Percentiles rank a stretch among this genome's conserved stretches.
These are phyloP conservation scores for Zaprionus inermis DNA, from an alignment of 1,140 invertebrate genomes.

Conservation along the genomic window DNA sequence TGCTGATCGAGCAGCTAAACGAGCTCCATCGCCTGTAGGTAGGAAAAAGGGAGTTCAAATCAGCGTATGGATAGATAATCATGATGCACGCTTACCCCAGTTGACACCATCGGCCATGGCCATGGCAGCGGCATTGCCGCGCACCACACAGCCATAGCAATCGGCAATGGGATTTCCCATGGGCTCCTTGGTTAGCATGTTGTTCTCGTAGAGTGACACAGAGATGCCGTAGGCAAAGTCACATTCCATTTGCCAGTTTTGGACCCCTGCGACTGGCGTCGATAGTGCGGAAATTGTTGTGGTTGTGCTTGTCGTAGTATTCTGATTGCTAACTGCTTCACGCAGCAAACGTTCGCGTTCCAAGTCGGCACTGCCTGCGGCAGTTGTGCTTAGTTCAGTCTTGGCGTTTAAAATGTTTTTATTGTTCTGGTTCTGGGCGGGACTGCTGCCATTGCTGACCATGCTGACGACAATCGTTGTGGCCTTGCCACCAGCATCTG, in stretches of 20 bases:
- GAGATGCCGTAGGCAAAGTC: constrained; percentile 89
- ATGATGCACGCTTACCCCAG: constrained; percentile 89
- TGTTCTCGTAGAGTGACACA: constrained; percentile 91
- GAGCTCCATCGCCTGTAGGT: constrained; percentile 89
- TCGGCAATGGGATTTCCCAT: constrained; percentile 96
- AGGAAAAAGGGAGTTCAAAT: neutral
- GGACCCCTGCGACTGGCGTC: constrained; percentile 86
- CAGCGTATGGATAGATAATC: neutral
- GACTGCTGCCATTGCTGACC: constrained; percentile 52
- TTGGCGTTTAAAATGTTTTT: constrained; percentile 77
- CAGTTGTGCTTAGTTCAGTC: constrained; percentile 53
- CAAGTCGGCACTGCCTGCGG: constrained; percentile 31
- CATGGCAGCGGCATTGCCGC: constrained; percentile 92
- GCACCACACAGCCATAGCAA: constrained; percentile 93
- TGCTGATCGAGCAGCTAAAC: constrained; percentile 94
- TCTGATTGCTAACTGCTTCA: constrained; percentile 77
- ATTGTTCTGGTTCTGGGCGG: constrained; percentile 76
- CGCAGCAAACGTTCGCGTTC: constrained; percentile 72
- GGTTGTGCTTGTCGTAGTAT: constrained; percentile 2
- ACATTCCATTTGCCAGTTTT: constrained; percentile 88
- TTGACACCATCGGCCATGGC: constrained; percentile 96
- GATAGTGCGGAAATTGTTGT: neutral
- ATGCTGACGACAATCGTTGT: constrained; percentile 78
- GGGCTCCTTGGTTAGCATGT: constrained; percentile 89
- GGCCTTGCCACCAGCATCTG: constrained; percentile 38